Percentiles rank a stretch among this genome's conserved stretches.
Conservation (phyloP, 2,888 invertebrate species). For the Zaprionus obscuricornis region DNA sequence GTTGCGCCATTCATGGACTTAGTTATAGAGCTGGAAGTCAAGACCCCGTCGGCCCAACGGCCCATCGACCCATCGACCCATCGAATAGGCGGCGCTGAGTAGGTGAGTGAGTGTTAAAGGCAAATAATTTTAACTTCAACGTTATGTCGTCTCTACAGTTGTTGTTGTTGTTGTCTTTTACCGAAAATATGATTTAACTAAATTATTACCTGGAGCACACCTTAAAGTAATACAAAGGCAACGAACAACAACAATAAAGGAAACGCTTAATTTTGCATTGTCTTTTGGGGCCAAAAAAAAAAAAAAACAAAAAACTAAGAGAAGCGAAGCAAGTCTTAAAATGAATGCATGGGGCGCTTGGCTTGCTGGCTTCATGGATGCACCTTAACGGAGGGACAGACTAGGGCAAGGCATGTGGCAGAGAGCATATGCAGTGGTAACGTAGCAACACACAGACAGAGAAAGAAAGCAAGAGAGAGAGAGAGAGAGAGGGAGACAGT, state of each 20-base stretch:
- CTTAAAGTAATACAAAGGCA: conserved; percentile 81
- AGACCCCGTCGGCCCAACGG: conserved; percentile 44
- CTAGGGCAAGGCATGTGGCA: conserved; percentile 33
- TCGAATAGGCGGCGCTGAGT: conserved; percentile 71
- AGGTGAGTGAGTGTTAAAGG: conserved; percentile 75
- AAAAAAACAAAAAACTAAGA: conserved; percentile 2
- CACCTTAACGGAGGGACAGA: conserved; percentile 53
- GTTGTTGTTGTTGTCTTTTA: conserved; percentile 50
- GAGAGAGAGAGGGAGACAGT: conserved; percentile 5
- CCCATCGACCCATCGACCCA: background rate
- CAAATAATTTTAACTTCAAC: conserved; percentile 70
- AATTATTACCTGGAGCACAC: conserved; percentile 83
- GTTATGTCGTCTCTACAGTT: conserved; percentile 14
- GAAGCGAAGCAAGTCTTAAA: conserved; percentile 47
- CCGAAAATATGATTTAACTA: conserved; percentile 79
- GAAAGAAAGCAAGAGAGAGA: conserved; percentile 10
- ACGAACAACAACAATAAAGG: conserved; percentile 71
- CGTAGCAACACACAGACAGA: conserved; percentile 30
- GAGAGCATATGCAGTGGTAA: conserved; percentile 3
- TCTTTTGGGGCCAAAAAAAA: conserved; percentile 61
- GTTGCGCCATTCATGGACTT: conserved; percentile 60
- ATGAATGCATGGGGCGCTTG: conserved; percentile 63
- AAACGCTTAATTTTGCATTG: conserved; percentile 80
- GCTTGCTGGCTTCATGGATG: conserved; percentile 50
- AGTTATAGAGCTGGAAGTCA: conserved; percentile 35